phyloP scores from a whole-genome alignment of 2,113 vertebrate species.

The Pogona vitticeps region DNA sequence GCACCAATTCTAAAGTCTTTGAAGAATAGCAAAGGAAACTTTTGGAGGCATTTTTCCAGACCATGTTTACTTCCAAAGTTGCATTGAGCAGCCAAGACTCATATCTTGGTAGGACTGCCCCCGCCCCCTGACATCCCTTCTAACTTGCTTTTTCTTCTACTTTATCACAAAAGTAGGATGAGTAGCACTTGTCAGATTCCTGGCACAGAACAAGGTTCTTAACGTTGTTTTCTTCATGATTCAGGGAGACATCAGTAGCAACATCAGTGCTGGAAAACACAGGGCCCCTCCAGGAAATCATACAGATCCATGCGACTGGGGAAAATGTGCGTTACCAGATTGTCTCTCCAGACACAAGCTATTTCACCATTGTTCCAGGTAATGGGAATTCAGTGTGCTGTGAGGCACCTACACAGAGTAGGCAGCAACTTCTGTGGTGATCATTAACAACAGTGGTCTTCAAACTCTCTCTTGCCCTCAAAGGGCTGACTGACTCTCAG shows the following conservation, averaged over 20 bases:
- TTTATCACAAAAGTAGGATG: neutral
- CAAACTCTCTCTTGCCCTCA: neutral
- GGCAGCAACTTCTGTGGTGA: neutral
- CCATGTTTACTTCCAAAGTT: neutral
- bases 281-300: constrained; percentile 17
- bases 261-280: constrained; percentile 39
- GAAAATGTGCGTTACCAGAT: constrained; percentile 42
- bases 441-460: neutral
- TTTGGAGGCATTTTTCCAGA: neutral
- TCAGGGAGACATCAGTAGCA: constrained; percentile 26
- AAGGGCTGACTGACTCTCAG: neutral
- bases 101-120: neutral
- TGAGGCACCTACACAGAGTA: neutral
- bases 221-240: neutral
- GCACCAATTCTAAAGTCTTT: neutral
- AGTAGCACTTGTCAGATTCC: neutral
- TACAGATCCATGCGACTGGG: constrained; percentile 15
- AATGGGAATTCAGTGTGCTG: neutral
- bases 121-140: neutral
- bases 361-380: constrained; percentile 45
- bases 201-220: neutral
- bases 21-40: neutral
- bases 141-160: neutral
- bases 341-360: neutral
- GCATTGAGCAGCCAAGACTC: neutral